Percentiles rank a stretch among this genome's conserved stretches.
These are phyloP conservation scores for Agrilus mali DNA, from an alignment of 2,888 invertebrate genomes.

Conservation along the genomic window DNA sequence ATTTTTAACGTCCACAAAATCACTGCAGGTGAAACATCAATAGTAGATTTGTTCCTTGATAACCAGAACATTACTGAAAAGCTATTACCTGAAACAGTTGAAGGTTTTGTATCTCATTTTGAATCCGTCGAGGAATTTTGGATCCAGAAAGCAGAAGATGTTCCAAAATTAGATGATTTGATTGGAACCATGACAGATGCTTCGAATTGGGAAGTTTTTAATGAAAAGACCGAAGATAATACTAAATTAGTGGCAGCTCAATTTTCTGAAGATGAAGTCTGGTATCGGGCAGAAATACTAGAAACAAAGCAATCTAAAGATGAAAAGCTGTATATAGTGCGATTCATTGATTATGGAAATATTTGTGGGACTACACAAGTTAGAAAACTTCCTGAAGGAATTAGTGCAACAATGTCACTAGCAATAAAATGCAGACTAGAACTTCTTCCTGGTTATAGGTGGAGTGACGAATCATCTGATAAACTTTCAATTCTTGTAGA, in stretches of 20 bases:
- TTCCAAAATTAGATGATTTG: slow-evolving; percentile 41
- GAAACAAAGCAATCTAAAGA: slow-evolving; percentile 26
- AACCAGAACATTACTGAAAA: slow-evolving; percentile 51
- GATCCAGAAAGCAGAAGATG: slow-evolving; percentile 46
- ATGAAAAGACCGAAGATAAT: slow-evolving; percentile 1
- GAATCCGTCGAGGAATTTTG: slow-evolving; percentile 58
- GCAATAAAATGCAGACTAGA: slow-evolving; percentile 43
- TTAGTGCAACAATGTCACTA: slow-evolving; percentile 37
- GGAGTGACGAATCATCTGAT: slow-evolving; percentile 29
- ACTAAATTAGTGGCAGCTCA: slow-evolving; percentile 33
- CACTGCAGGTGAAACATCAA: slow-evolving; percentile 50
- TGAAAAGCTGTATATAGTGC: slow-evolving; percentile 39
- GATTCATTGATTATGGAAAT: slow-evolving; percentile 51
- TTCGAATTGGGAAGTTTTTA: slow-evolving; percentile 5
- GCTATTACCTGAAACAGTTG: slow-evolving; percentile 29
- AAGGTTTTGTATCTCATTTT: slow-evolving; percentile 48
- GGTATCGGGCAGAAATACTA: slow-evolving; percentile 46
- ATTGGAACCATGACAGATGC: slow-evolving; percentile 47
- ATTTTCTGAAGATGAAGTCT: slow-evolving; percentile 35
- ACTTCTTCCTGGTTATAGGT: slow-evolving; percentile 31
- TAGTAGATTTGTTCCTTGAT: slow-evolving; percentile 48
- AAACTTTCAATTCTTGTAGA: slow-evolving; percentile 29
- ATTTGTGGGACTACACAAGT: slow-evolving; percentile 41
- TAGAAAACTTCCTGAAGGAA: slow-evolving; percentile 39
- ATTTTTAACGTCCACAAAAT: slow-evolving; percentile 56